These are phyloP conservation scores for Phanerotoma sp. DNA, from an alignment of 2,888 invertebrate species.

Conservation along the genomic window DNA sequence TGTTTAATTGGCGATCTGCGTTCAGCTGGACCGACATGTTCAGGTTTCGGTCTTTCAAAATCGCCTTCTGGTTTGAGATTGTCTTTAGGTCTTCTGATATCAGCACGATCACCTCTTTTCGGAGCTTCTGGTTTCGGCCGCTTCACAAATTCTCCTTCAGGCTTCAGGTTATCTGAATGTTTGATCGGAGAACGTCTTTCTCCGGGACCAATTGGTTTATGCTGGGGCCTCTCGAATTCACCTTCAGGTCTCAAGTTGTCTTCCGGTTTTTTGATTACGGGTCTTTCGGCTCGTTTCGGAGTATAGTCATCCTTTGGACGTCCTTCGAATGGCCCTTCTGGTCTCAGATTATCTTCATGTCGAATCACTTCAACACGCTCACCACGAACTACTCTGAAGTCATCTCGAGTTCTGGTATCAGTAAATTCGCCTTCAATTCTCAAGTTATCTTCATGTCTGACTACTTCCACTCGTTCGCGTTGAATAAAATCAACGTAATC, in stretches of 20 bases:
- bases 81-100: constrained; percentile 58
- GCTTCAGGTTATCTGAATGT: constrained; percentile 61
- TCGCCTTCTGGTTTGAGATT: constrained; percentile 62
- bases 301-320: constrained; percentile 61
- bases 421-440: constrained; percentile 65
- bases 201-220: constrained; percentile 58
- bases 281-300: constrained; percentile 61
- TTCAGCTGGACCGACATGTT: constrained; percentile 60
- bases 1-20: constrained; percentile 52
- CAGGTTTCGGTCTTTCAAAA: constrained; percentile 60
- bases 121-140: constrained; percentile 20
- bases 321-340: constrained; percentile 59
- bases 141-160: constrained; percentile 58
- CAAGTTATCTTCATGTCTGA: constrained; percentile 54
- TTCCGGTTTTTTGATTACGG: constrained; percentile 57
- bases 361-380: constrained; percentile 61
- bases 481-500: too few species aligned
- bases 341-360: constrained; percentile 60
- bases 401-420: constrained; percentile 35
- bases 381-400: constrained; percentile 60
- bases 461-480: constrained; percentile 46
- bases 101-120: too few species aligned
- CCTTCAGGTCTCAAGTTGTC: constrained; percentile 29
- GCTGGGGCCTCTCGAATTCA: too few species aligned
- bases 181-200: constrained; percentile 59